Evolutionary conservation across 2,888 invertebrate species (phyloP).

Genomic region (Sepioteuthis lessoniana): DNA sequence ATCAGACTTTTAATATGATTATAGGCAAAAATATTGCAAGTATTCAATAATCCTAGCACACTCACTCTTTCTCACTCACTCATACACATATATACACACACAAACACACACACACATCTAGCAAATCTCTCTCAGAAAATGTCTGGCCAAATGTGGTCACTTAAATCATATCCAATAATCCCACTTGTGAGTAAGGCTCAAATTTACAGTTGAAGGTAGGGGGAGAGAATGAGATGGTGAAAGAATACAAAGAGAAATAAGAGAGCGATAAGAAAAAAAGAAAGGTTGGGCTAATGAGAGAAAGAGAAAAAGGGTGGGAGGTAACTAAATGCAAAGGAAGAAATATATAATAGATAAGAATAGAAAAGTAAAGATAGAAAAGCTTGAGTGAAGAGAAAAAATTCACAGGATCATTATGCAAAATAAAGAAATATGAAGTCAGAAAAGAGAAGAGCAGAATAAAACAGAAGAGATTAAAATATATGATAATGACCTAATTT

Average conservation of each 20-base stretch:
- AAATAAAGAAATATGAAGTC: too few species aligned
- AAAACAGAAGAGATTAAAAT: too few species aligned
- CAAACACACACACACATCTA: background rate
- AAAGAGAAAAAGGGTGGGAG: too few species aligned
- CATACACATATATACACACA: too few species aligned
- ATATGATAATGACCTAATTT: too few species aligned
- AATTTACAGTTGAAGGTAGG: background rate
- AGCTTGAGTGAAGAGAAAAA: background rate
- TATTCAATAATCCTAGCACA: too few species aligned
- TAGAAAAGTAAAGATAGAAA: background rate
- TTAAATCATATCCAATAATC: background rate
- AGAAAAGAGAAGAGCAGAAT: too few species aligned
- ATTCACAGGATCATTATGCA: background rate
- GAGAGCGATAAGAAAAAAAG: background rate
- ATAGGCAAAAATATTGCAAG: too few species aligned
- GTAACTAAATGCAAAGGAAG: too few species aligned
- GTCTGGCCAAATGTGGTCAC: slow-evolving; percentile 10
- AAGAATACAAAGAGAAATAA: background rate
- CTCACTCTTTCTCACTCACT: too few species aligned
- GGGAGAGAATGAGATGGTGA: background rate
- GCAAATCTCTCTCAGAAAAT: background rate
- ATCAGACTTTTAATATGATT: too few species aligned
- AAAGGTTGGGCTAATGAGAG: background rate
- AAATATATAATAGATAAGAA: background rate
- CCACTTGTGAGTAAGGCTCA: slow-evolving; percentile 33